Conservation (phyloP, 2,113 vertebrate species). For the Chlamydotis undulata region DNA sequence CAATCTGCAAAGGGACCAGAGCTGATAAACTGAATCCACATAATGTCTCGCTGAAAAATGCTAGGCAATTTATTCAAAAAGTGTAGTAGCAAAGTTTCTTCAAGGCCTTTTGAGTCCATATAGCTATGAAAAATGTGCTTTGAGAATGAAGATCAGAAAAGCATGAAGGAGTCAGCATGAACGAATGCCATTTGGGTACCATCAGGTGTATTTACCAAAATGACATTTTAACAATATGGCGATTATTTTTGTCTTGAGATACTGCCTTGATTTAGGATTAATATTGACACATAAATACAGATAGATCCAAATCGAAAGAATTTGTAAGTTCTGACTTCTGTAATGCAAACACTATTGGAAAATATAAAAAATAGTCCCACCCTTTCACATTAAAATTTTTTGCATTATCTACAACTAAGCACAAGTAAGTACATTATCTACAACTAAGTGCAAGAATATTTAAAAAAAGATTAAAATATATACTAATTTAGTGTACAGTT, state of each 20-base stretch:
- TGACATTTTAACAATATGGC: background rate
- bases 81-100: background rate
- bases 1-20: conserved; percentile 78
- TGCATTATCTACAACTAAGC: background rate
- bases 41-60: background rate
- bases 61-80: background rate
- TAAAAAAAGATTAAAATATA: background rate
- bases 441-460: background rate
- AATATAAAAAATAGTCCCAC: background rate
- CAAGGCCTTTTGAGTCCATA: background rate
- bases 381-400: background rate
- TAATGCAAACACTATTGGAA: background rate
- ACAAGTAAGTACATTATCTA: background rate
- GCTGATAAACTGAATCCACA: background rate
- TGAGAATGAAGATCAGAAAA: background rate
- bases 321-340: background rate
- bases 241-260: background rate
- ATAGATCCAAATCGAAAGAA: background rate
- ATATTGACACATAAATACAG: background rate
- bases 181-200: background rate
- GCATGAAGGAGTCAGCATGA: background rate
- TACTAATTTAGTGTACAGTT: background rate
- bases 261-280: background rate
- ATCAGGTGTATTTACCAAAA: background rate
- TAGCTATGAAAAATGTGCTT: background rate